These are phyloP conservation scores for Dolichotis patagonum DNA, from an alignment of 2,113 vertebrate genomes.

Conservation along the genomic window DNA sequence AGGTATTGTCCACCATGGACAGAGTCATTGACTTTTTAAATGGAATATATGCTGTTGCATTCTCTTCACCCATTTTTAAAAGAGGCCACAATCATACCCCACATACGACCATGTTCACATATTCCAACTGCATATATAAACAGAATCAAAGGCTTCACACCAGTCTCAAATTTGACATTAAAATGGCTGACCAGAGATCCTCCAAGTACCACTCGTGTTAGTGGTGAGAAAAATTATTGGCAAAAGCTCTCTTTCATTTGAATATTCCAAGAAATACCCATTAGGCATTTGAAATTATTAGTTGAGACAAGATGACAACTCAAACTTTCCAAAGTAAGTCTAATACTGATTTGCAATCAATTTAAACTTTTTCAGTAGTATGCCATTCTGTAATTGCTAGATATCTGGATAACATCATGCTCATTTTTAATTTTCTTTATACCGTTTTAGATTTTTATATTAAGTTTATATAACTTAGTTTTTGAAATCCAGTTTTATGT, in stretches of 20 bases:
- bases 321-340: conserved; percentile 22
- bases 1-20: conserved; percentile 17
- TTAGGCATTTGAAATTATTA: conserved; percentile 20
- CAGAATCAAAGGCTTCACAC: background rate
- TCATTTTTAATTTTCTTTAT: background rate
- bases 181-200: background rate
- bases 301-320: conserved; percentile 19
- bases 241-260: conserved; percentile 41
- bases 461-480: conserved; percentile 42
- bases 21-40: conserved; percentile 50
- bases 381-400: background rate
- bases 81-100: background rate
- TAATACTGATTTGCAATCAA: conserved; percentile 7
- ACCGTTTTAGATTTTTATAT: background rate
- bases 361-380: conserved; percentile 32
- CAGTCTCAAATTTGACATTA: background rate
- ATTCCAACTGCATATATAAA: background rate
- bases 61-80: conserved; percentile 32
- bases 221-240: background rate
- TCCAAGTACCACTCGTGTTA: conserved; percentile 13
- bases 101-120: background rate
- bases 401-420: conserved; percentile 5
- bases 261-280: conserved; percentile 43
- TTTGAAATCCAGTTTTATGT: conserved; percentile 43
- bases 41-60: background rate